These are phyloP conservation scores for Eumacrocentrus americanus DNA, from an alignment of 2,888 invertebrate species.

Conservation along the genomic window DNA sequence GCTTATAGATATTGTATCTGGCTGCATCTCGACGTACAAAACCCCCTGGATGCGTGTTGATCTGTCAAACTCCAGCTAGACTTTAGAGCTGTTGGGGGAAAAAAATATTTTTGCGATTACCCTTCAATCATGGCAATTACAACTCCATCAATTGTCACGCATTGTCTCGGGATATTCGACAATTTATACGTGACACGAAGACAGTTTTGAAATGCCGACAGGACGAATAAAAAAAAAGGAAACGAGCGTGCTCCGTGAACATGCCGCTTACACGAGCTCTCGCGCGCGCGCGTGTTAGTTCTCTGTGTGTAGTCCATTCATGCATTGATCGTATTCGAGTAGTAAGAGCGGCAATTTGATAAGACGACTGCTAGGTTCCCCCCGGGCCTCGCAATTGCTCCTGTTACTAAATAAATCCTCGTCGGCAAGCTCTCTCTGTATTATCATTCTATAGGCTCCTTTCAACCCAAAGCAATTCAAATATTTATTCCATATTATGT, in stretches of 20 bases:
- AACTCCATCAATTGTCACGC: too few species aligned
- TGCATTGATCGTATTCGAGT: slow-evolving; percentile 55
- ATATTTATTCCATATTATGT: too few species aligned
- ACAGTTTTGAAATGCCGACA: too few species aligned
- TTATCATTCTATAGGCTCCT: too few species aligned
- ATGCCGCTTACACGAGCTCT: slow-evolving; percentile 31
- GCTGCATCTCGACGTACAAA: background rate
- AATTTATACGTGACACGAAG: too few species aligned
- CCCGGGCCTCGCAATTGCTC: background rate
- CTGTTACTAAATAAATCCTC: background rate
- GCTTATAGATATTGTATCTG: background rate
- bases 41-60: background rate
- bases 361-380: background rate
- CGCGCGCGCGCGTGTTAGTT: slow-evolving; percentile 36
- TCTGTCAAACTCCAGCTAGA: slow-evolving; percentile 1
- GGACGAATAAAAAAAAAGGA: slow-evolving; percentile 6
- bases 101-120: background rate
- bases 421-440: too few species aligned
- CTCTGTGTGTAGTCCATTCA: slow-evolving; percentile 51
- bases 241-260: slow-evolving; percentile 24
- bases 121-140: too few species aligned
- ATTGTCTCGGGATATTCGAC: too few species aligned
- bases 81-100: background rate
- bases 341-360: too few species aligned
- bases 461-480: too few species aligned